Evolutionary conservation across 2,888 invertebrate species (phyloP).

Genomic region (Drosophila antonietae): DNA sequence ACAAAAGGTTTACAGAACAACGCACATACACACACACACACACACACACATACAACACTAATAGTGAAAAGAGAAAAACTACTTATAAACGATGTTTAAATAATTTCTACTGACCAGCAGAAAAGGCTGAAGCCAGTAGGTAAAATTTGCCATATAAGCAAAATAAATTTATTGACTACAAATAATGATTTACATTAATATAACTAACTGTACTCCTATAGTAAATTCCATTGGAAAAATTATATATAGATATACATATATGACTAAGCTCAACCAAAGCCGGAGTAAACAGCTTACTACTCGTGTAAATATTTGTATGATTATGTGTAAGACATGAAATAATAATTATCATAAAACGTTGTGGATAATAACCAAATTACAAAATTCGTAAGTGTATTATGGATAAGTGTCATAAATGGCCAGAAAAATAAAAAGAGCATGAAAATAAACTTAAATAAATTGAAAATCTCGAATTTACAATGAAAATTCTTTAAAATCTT

Average conservation of each 20-base stretch:
- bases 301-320: slow-evolving; percentile 70
- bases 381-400: slow-evolving; percentile 50
- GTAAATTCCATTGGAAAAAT: slow-evolving; percentile 30
- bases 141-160: slow-evolving; percentile 39
- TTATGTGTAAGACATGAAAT: slow-evolving; percentile 54
- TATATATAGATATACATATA: slow-evolving; percentile 11
- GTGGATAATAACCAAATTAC: slow-evolving; percentile 57
- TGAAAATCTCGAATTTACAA: neutral
- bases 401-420: slow-evolving; percentile 42
- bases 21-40: slow-evolving; percentile 2
- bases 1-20: slow-evolving; percentile 46
- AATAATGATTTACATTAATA: slow-evolving; percentile 34
- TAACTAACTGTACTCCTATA: slow-evolving; percentile 59
- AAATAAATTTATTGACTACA: slow-evolving; percentile 42
- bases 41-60: slow-evolving; percentile 9
- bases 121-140: slow-evolving; percentile 38
- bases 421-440: slow-evolving; percentile 15
- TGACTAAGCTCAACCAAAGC: slow-evolving; percentile 24
- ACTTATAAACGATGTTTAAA: slow-evolving; percentile 38
- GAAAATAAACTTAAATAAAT: slow-evolving; percentile 1
- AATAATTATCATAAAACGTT: slow-evolving; percentile 49
- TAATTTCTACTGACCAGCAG: slow-evolving; percentile 45
- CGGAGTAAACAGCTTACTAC: slow-evolving; percentile 30
- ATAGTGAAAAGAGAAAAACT: slow-evolving; percentile 15
- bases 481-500: too few species aligned